Base-by-base conservation (phyloP, 2,888 invertebrate species). In the Ferrisia virgata region DNA sequence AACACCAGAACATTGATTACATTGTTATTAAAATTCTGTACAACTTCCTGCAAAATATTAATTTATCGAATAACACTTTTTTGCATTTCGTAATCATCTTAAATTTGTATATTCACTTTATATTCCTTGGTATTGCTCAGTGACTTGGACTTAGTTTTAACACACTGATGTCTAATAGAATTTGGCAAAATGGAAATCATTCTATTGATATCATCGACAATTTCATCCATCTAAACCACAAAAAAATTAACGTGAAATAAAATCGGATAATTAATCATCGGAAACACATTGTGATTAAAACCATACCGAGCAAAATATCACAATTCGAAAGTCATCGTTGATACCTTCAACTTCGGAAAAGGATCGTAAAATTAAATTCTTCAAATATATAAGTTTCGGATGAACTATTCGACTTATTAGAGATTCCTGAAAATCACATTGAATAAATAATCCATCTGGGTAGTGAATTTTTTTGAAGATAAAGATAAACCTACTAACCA, bases 61-160 rank as follows among this genome's bases (percentile, higher is more conserved):
- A 13, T 76, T n/a, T 76, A 28, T 8, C 4, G 13, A 47, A 40
- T 2, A 40, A 79, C 28, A 80, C 25, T 43, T 22, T 47, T 25
- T 33, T n/a, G n/a, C n/a, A n/a, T n/a, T n/a, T n/a, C n/a, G n/a
- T n/a, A n/a, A n/a, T n/a, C n/a, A n/a, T n/a, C n/a, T n/a, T n/a
- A n/a, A n/a, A n/a, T n/a, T n/a, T n/a, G n/a, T n/a, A n/a, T 43
- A 18, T 13, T 13, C 47, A 82, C 82, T 31, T 82, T 72, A n/a
- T 82, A 43, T 25, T 36, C 39, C 9, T 69, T 69, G 9, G 69
- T 72, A 25, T 40, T 72, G 13, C 72, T 33, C 25, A 82, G 31
- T n/a, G 39, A 82, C 25, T 82, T 82, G 8, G 43, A 69, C n/a
- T 82, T 82, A 1, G 82, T 82, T 82, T 31, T 69, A 72, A 82